Base-by-base conservation (phyloP, 2,113 vertebrate genomes). In the Loxodonta africana region DNA sequence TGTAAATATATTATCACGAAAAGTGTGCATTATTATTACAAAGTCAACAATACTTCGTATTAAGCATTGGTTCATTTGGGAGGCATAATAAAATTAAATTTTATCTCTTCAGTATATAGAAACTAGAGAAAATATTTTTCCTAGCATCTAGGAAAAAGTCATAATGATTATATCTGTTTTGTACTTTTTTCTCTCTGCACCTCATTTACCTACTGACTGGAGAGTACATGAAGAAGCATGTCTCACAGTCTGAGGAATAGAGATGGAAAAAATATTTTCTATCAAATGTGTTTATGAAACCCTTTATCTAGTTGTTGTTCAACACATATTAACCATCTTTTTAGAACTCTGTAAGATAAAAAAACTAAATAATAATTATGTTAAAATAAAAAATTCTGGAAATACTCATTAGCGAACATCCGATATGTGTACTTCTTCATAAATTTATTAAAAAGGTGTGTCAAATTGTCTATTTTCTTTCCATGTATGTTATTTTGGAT, bases 261-360 rank as follows among this genome's bases (percentile, higher is more conserved):
- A 62, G 15, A 37, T 8, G 20, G 10, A 8, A 53, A 62, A 44
- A 17, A 30, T 84, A 74, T 67, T 87, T 83, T 71, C 21, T 10
- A 44, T 37, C 23, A 80, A 77, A 85, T 5, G 7, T 80, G n/a
- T 46, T 17, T 60, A 81, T 46, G 63, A 84, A 93, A 28, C 41
- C 65, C 10, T 85, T 73, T 80, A 26, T 80, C 46, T 88, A 17
- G 6, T 46, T 90, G 33, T 10, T 85, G 11, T 23, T 82, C 41
- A 77, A 51, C 21, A 73, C 51, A 21, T 80, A 85, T 96, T 90
- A 71, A 73, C 46, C 8, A 74, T 93, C n/a, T 85, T 53, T 73
- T 83, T 60, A 60, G 18, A 89, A 44, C 65, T 83, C 37, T 53
- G 26, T 73, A 21, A 44, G 20, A 84, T 30, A 78, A 37, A 73